Evolutionary conservation across 2,113 vertebrate genomes (phyloP).

Genomic region (Sprattus sprattus): DNA sequence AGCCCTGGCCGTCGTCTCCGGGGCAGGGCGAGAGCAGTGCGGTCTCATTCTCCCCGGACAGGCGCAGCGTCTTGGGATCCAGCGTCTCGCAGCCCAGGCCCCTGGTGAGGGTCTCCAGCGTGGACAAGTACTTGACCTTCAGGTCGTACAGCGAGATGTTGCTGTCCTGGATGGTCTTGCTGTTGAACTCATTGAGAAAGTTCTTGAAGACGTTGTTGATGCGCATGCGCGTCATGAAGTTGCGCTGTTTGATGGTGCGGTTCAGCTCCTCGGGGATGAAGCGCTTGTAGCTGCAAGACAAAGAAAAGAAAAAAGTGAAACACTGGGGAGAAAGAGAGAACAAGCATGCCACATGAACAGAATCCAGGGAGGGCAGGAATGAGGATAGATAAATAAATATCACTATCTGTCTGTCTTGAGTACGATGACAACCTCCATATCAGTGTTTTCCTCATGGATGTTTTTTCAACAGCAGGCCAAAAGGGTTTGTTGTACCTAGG

Average conservation of each 20-base stretch:
- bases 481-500: too few species aligned
- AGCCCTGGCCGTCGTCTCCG: slow-evolving; percentile 50
- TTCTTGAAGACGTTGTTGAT: slow-evolving; percentile 98
- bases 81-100: slow-evolving; percentile 83
- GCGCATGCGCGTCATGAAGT: slow-evolving; percentile 87
- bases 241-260: slow-evolving; percentile 88
- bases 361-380: too few species aligned
- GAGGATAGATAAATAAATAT: too few species aligned
- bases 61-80: slow-evolving; percentile 70
- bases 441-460: too few species aligned
- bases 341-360: too few species aligned
- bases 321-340: neutral
- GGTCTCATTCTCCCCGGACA: slow-evolving; percentile 83
- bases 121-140: slow-evolving; percentile 95
- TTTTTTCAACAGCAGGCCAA: too few species aligned
- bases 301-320: neutral
- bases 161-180: slow-evolving; percentile 86
- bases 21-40: slow-evolving; percentile 34
- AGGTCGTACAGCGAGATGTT: slow-evolving; percentile 87
- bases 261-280: slow-evolving; percentile 92
- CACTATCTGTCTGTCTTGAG: too few species aligned
- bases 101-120: slow-evolving; percentile 87
- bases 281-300: slow-evolving; percentile 81
- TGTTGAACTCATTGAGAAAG: slow-evolving; percentile 94
- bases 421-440: too few species aligned